phyloP scores from a whole-genome alignment of 2,797 vertebrate species.

The Pantherophis alleghaniensis region DNA sequence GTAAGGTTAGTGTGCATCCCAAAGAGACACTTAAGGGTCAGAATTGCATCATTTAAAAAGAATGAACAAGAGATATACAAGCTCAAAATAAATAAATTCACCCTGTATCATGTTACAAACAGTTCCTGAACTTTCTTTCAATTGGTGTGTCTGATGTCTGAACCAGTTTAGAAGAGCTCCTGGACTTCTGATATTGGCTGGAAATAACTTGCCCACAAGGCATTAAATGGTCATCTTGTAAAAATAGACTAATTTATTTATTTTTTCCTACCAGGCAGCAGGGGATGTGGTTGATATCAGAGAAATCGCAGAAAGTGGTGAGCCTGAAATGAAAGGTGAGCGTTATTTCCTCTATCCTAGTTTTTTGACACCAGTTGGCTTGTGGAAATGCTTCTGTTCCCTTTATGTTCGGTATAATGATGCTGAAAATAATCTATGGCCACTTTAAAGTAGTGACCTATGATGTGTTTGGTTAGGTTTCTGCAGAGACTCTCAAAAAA shows the following conservation, averaged over 20 bases:
- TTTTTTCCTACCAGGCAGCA: slow-evolving; percentile 75
- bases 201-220: not conserved
- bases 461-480: not conserved
- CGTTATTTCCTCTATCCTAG: not conserved
- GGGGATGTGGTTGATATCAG: slow-evolving; percentile 89
- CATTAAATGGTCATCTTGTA: not conserved
- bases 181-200: not conserved
- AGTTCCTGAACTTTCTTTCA: not conserved
- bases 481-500: not conserved
- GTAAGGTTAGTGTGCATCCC: not conserved
- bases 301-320: slow-evolving; percentile 81
- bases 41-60: not conserved
- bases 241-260: slow-evolving; percentile 30
- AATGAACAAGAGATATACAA: not conserved
- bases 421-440: not conserved
- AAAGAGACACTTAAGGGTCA: not conserved
- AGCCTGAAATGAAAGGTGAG: slow-evolving; percentile 83
- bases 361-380: not conserved
- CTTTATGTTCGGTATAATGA: not conserved
- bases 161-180: not conserved
- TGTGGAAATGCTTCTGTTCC: not conserved
- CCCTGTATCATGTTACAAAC: not conserved
- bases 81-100: not conserved
- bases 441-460: not conserved
- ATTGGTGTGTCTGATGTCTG: not conserved